A percentile compares a stretch with the other conserved stretches of the same genome.
Evolutionary conservation across 1,140 invertebrate species (phyloP).

Genomic region (Drosophila triauraria): DNA sequence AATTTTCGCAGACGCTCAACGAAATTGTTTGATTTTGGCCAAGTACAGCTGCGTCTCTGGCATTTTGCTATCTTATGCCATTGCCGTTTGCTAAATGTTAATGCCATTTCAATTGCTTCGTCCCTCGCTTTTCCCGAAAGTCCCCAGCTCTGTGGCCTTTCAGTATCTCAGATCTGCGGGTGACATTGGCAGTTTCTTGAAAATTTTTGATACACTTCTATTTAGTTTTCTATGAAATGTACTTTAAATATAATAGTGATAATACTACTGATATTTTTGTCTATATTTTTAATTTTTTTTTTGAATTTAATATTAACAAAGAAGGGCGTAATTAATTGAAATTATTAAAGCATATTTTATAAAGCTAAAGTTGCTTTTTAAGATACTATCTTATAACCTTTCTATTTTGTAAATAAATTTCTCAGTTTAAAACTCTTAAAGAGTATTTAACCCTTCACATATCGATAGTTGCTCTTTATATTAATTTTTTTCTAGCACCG

Average conservation of each 20-base stretch:
- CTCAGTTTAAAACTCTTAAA: neutral
- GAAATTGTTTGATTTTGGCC: constrained; percentile 77
- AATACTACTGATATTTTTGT: neutral
- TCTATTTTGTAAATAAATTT: neutral
- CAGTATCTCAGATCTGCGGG: constrained; percentile 40
- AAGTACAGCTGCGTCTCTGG: constrained; percentile 78
- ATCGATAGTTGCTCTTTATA: neutral
- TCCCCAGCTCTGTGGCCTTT: constrained; percentile 19
- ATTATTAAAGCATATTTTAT: neutral
- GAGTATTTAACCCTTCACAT: neutral
- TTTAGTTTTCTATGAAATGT: too few species aligned
- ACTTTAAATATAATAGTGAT: neutral
- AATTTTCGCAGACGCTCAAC: constrained; percentile 69
- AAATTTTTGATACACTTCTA: constrained; percentile 21
- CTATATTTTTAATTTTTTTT: too few species aligned
- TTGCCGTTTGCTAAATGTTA: constrained; percentile 81
- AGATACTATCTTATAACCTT: too few species aligned
- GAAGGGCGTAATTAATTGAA: neutral
- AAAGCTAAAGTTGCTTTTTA: too few species aligned
- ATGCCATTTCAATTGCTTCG: constrained; percentile 78
- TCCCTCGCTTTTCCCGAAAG: neutral
- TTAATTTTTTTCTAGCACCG: constrained; percentile 8
- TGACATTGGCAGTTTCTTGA: constrained; percentile 33
- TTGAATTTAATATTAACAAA: neutral
- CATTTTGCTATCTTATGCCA: constrained; percentile 71